A percentile compares a stretch with the other conserved stretches of the same genome.
These are phyloP conservation scores for Crotalus horridus DNA, from an alignment of 2,113 vertebrate genomes.

Conservation along the genomic window DNA sequence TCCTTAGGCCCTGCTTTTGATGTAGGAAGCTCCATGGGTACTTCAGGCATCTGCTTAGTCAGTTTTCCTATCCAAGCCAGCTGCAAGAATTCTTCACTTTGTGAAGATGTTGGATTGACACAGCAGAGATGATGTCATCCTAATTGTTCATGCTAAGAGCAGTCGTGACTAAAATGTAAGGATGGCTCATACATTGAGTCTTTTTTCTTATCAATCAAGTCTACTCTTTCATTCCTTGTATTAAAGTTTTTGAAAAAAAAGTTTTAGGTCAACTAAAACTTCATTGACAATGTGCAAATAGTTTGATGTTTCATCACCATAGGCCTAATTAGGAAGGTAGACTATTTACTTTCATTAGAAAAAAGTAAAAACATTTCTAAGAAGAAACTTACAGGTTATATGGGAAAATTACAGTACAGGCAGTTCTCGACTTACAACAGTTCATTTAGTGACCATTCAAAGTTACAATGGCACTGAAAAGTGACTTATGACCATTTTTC, in stretches of 20 bases:
- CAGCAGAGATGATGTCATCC: neutral
- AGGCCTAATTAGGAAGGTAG: neutral
- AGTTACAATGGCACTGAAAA: neutral
- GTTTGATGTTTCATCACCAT: neutral
- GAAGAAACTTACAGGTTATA: neutral
- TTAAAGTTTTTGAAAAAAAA: neutral
- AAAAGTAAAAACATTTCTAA: neutral
- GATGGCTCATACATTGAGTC: neutral
- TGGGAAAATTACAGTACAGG: neutral
- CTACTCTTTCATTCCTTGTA: neutral
- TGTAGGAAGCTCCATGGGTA: neutral
- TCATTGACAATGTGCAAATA: neutral
- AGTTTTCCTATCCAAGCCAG: neutral
- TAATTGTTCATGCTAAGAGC: neutral
- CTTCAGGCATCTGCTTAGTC: neutral
- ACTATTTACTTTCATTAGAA: neutral
- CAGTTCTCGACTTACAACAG: neutral
- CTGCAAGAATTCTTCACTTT: neutral
- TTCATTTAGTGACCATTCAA: neutral
- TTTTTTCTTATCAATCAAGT: neutral
- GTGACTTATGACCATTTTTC: neutral
- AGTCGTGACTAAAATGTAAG: neutral
- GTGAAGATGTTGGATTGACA: neutral
- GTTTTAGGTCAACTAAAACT: neutral
- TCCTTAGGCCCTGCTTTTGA: neutral